These are phyloP conservation scores for Drosophila mimica DNA, from an alignment of 2,888 invertebrate species.

Conservation along the genomic window DNA sequence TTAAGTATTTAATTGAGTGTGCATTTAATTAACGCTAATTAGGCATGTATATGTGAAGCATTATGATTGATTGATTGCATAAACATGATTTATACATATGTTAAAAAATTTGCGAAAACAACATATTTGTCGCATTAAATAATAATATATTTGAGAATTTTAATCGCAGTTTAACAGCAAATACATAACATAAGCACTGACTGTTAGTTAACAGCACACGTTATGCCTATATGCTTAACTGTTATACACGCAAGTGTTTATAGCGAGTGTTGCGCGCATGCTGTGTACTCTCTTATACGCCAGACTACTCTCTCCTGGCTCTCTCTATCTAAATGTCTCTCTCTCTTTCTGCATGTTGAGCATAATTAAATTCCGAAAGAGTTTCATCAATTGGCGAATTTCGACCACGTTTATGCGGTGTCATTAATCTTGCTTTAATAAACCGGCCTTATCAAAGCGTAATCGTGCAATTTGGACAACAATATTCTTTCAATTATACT, in stretches of 20 bases:
- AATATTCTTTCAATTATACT: constrained; percentile 62
- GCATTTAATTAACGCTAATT: not conserved
- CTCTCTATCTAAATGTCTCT: not conserved
- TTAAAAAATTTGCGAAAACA: not conserved
- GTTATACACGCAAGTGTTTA: constrained; percentile 49
- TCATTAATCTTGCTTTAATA: constrained; percentile 59
- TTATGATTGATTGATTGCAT: not conserved
- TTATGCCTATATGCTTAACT: constrained; percentile 18
- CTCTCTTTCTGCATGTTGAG: constrained; percentile 8
- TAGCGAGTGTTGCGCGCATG: constrained; percentile 17
- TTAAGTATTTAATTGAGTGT: constrained; percentile 26
- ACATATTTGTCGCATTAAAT: not conserved
- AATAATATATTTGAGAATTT: not conserved
- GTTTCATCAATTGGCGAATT: constrained; percentile 17
- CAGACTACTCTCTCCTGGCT: constrained; percentile 29
- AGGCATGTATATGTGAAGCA: not conserved
- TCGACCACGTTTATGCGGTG: constrained; percentile 27
- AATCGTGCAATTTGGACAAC: constrained; percentile 57
- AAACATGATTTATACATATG: not conserved
- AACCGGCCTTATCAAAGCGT: constrained; percentile 47
- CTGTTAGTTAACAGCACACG: constrained; percentile 11
- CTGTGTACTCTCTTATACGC: constrained; percentile 21
- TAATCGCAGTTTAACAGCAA: not conserved
- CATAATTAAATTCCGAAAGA: constrained; percentile 25
- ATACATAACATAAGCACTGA: not conserved